Conservation (phyloP, 1,140 invertebrate genomes). For the Tetramorium simillimum region DNA sequence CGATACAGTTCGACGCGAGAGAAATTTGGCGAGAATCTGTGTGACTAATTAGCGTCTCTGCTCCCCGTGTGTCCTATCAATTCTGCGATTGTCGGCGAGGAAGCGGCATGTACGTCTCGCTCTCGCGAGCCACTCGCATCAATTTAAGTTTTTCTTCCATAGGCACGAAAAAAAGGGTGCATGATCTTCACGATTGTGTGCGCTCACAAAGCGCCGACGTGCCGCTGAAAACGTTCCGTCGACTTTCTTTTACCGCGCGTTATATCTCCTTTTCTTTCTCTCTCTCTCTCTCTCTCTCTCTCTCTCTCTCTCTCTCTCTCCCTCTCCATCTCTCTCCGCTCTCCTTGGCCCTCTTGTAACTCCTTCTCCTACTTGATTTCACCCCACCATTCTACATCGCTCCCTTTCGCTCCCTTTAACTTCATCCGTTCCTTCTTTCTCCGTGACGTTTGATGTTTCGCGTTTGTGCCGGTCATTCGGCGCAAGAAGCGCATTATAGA, state of each 20-base stretch:
- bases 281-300: slow-evolving; percentile 52
- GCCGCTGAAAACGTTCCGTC: slow-evolving; percentile 80
- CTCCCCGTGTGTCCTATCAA: slow-evolving; percentile 30
- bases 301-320: slow-evolving; percentile 40
- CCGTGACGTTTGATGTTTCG: slow-evolving; percentile 78
- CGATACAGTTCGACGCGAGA: slow-evolving; percentile 36
- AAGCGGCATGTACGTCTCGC: slow-evolving; percentile 62
- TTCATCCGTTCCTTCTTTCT: slow-evolving; percentile 66
- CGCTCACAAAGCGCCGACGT: slow-evolving; percentile 82
- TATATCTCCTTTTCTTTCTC: slow-evolving; percentile 58
- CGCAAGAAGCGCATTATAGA: slow-evolving; percentile 81
- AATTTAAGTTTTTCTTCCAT: slow-evolving; percentile 81
- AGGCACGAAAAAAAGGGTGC: slow-evolving; percentile 77
- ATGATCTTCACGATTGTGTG: slow-evolving; percentile 83
- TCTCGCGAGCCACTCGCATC: slow-evolving; percentile 78
- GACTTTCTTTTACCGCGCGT: slow-evolving; percentile 72
- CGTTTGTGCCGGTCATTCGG: slow-evolving; percentile 75
- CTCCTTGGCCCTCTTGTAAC: slow-evolving; percentile 64
- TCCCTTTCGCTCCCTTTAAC: slow-evolving; percentile 57
- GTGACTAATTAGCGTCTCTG: slow-evolving; percentile 67
- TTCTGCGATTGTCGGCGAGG: slow-evolving; percentile 49
- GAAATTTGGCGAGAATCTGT: slow-evolving; percentile 17
- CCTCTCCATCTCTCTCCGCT: slow-evolving; percentile 20
- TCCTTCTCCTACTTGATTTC: slow-evolving; percentile 63
- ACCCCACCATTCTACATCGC: slow-evolving; percentile 53